phyloP scores from a whole-genome alignment of 2,888 invertebrate genomes.

The Drosophila nigricruria region DNA sequence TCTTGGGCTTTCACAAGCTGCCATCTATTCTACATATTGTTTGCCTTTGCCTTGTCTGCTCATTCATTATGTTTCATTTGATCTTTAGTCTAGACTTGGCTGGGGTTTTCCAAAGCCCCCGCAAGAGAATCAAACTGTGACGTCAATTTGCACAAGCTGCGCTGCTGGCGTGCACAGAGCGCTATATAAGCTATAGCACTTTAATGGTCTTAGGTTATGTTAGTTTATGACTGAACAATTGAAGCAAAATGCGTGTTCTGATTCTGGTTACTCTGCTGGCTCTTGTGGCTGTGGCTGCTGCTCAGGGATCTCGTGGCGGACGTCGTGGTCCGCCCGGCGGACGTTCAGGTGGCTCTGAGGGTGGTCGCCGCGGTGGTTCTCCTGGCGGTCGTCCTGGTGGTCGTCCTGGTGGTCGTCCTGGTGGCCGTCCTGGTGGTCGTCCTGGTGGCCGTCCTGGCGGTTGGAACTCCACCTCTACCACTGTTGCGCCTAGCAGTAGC shows the following conservation, averaged over 20 bases:
- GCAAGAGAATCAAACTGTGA: neutral
- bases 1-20: neutral
- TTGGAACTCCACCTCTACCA: neutral
- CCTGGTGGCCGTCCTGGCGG: neutral
- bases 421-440: neutral
- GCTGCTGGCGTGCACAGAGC: neutral
- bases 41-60: neutral
- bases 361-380: neutral
- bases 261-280: constrained; percentile 12
- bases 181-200: neutral
- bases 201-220: neutral
- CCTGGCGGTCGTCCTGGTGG: neutral
- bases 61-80: neutral
- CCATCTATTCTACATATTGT: too few relatives aligned
- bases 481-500: neutral
- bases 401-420: neutral
- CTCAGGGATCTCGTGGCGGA: constrained; percentile 3
- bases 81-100: neutral
- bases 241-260: constrained; percentile 4
- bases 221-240: neutral
- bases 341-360: neutral
- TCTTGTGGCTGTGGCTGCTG: constrained; percentile 15
- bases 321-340: constrained; percentile 3
- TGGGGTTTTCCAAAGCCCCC: neutral
- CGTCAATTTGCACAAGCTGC: constrained; percentile 13